Percentiles rank a stretch among this genome's conserved stretches.
Conservation (phyloP, 2,113 vertebrate genomes). For the Python bivittatus region DNA sequence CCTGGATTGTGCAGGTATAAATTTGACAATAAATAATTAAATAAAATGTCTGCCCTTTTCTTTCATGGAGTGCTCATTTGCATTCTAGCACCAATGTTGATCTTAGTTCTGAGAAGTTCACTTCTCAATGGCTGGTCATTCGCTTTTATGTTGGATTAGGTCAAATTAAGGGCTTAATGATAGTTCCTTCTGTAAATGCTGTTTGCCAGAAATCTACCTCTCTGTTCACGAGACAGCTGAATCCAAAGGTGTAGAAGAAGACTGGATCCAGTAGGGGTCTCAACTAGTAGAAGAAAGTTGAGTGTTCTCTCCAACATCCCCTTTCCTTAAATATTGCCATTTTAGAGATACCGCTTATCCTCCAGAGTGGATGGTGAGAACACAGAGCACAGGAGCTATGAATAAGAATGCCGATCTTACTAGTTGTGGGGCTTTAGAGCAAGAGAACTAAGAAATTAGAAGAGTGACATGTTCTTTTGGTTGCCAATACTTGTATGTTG, state of each 20-base stretch:
- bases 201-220: background rate
- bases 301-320: background rate
- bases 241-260: background rate
- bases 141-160: background rate
- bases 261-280: background rate
- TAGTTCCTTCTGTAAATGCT: background rate
- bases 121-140: background rate
- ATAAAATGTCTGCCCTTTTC: background rate
- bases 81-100: no score
- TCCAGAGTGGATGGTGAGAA: no score
- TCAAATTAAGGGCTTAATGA: background rate
- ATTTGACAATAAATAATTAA: background rate
- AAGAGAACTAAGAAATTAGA: no score
- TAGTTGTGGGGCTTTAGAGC: background rate
- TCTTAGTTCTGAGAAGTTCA: no score
- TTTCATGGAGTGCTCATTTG: no score
- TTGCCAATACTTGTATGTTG: background rate
- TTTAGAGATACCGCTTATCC: no score
- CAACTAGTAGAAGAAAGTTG: background rate
- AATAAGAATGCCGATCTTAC: background rate
- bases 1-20: background rate
- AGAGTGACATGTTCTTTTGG: background rate
- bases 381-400: no score
- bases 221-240: background rate
- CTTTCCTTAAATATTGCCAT: background rate